These are phyloP conservation scores for Phenacoccus solenopsis DNA, from an alignment of 1,140 invertebrate genomes.

Conservation along the genomic window DNA sequence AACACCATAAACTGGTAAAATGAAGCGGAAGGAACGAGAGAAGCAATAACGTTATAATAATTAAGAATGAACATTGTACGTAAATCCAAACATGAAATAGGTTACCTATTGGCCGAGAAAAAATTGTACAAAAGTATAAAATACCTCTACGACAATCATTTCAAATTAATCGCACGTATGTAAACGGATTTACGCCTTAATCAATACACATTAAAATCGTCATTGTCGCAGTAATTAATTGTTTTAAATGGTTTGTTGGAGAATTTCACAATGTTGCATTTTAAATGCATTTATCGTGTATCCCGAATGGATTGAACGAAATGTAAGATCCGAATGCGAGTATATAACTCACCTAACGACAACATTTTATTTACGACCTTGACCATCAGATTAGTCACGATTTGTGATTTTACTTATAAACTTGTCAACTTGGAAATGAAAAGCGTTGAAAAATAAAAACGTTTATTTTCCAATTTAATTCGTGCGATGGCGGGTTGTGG, in stretches of 20 bases:
- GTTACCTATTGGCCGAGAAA: not conserved
- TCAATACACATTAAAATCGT: not conserved
- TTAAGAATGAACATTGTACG: not conserved
- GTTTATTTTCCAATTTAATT: not conserved
- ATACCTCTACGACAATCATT: not conserved
- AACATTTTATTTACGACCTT: not conserved
- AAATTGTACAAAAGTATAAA: not conserved
- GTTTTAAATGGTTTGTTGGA: not conserved
- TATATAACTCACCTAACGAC: not conserved
- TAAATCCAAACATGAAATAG: not conserved
- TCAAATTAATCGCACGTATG: too few relatives aligned
- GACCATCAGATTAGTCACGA: conserved; percentile 1
- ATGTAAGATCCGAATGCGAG: not conserved
- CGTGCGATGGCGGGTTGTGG: too few relatives aligned
- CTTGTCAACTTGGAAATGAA: not conserved
- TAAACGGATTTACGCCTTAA: too few relatives aligned
- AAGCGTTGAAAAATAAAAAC: not conserved
- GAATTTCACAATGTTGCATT: not conserved
- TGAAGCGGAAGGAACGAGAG: not conserved
- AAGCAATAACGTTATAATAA: too few relatives aligned
- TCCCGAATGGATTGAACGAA: not conserved
- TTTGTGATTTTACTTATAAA: not conserved
- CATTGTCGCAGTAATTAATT: not conserved
- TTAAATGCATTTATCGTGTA: not conserved
- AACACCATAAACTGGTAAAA: not conserved